Base-by-base conservation (phyloP, 2,888 invertebrate genomes). In the Melinaea menophilus region DNA sequence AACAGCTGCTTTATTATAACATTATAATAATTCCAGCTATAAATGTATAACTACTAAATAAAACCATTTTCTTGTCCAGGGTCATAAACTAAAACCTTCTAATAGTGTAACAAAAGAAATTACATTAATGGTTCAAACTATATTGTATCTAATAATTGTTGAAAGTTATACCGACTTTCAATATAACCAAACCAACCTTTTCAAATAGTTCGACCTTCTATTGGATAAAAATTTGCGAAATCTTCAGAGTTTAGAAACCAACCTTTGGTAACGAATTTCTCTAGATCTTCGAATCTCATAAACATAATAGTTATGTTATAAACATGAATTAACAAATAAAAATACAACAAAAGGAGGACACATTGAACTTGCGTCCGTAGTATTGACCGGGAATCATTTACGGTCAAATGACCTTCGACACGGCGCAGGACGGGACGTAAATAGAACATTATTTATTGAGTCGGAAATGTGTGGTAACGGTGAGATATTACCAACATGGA, bases 101-200 rank as follows among this genome's bases (percentile, higher is more conserved):
- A 51, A 51, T 51, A 51, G 31, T 31, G 9, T 31, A 31, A 51
- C 31, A 51, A 51, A 51, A 51, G 51, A 5, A 51, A 31, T n/a
- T 51, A 31, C 51, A 51, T 51, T 11, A 31, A 22, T 22, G 22
- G 22, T 22, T 51, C 31, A 51, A 51, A 51, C 51, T 51, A 51
- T 57, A 67, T 63, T 58, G 65, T 70, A 71, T 71, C 69, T 69
- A 65, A 63, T 58, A 61, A 55, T 61, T 62, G 68, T 66, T 55
- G 68, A 71, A 71, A 68, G 68, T 71, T 64, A 69, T 58, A 58
- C 73, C 64, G 77, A 77, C 74, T 79, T 81, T 74, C 74, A 75
- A 81, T 81, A 80, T 81, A 84, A 83, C 84, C 84, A 83, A 76
- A 75, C 72, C 69, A 72, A 75, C 80, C 81, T 82, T 22, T 82